Conservation (phyloP, 2,113 vertebrate species). For the Prolemur simus region DNA sequence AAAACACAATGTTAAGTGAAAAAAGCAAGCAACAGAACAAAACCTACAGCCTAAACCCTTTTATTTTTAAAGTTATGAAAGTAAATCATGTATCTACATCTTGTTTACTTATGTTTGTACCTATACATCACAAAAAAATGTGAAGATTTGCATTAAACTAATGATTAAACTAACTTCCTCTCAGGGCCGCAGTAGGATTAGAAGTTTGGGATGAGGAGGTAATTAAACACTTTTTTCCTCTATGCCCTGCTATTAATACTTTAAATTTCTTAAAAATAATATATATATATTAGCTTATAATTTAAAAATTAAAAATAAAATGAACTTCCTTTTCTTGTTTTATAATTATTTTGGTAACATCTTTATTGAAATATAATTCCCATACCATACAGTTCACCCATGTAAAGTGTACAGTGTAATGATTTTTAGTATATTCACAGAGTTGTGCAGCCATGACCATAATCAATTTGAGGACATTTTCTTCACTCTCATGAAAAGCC, state of each 20-base stretch:
- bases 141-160: neutral
- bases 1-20: neutral
- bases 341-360: neutral
- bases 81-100: neutral
- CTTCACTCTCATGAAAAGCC: neutral
- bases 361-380: neutral
- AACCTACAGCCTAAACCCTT: neutral
- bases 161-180: neutral
- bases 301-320: constrained; percentile 30
- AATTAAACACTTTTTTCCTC: neutral
- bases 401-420: neutral
- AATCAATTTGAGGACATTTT: neutral
- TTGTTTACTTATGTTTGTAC: neutral
- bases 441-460: neutral
- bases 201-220: neutral
- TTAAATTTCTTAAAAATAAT: neutral
- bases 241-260: neutral
- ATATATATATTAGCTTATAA: neutral
- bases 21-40: neutral
- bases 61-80: neutral
- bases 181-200: neutral
- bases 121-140: neutral
- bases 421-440: neutral
- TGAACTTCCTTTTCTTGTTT: neutral
- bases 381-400: neutral